Evolutionary conservation across 2,797 vertebrate genomes (phyloP).

Genomic region (Clarias laeviceps): DNA sequence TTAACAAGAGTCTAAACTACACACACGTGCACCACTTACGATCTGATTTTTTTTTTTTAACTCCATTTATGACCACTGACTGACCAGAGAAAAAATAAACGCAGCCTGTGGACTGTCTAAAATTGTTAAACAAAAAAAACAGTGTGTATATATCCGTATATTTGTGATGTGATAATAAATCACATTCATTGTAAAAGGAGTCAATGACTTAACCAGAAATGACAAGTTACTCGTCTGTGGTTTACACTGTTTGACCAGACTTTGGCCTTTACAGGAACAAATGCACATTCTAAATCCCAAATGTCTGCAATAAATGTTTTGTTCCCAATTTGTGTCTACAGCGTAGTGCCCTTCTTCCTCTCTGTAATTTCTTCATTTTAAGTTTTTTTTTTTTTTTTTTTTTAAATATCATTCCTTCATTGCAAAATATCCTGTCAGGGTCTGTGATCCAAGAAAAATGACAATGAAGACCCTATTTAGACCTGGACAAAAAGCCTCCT

Average conservation of each 20-base stretch:
- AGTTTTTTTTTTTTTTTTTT: not conserved
- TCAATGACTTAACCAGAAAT: not conserved
- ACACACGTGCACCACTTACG: slow-evolving; percentile 5
- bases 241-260: not conserved
- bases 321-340: not conserved
- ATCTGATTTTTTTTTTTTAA: not conserved
- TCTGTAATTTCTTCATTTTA: slow-evolving; percentile 7
- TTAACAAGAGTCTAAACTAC: slow-evolving; percentile 67
- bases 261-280: not conserved
- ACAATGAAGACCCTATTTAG: not conserved
- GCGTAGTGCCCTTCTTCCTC: not conserved
- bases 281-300: not conserved
- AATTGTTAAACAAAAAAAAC: not conserved
- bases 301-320: not conserved
- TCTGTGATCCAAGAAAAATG: not conserved
- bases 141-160: too few relatives aligned
- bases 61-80: not conserved
- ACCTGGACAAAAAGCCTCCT: not conserved
- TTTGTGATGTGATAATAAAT: not conserved
- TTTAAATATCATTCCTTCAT: not conserved
- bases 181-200: not conserved
- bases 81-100: not conserved
- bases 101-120: not conserved
- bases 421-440: slow-evolving; percentile 10
- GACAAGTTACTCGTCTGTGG: not conserved